These are phyloP conservation scores for Drosophila suboccidentalis DNA, from an alignment of 2,888 invertebrate species.

Conservation along the genomic window DNA sequence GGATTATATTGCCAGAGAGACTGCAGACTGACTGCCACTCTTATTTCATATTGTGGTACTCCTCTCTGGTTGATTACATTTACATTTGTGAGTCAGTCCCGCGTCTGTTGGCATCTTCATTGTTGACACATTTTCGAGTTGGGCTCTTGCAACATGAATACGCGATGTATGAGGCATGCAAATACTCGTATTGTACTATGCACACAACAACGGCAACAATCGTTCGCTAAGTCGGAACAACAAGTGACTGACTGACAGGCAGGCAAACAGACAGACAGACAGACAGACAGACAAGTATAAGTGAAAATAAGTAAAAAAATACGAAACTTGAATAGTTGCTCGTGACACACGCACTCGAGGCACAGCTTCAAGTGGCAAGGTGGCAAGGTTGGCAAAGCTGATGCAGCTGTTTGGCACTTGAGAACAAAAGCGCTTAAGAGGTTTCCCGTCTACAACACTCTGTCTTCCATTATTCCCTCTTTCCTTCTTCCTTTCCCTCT, in stretches of 20 bases:
- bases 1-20: slow-evolving; percentile 58
- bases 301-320: slow-evolving; percentile 40
- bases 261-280: background rate
- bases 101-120: slow-evolving; percentile 35
- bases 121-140: slow-evolving; percentile 68
- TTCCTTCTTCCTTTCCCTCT: background rate
- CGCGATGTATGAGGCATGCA: slow-evolving; percentile 26
- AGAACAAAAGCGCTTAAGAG: slow-evolving; percentile 72
- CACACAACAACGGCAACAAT: slow-evolving; percentile 1
- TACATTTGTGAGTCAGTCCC: slow-evolving; percentile 33
- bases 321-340: slow-evolving; percentile 32
- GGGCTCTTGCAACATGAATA: slow-evolving; percentile 52
- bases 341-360: slow-evolving; percentile 18
- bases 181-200: slow-evolving; percentile 8
- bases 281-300: background rate
- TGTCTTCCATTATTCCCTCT: background rate
- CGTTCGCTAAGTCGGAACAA: background rate
- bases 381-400: slow-evolving; percentile 17
- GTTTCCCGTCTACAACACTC: slow-evolving; percentile 32
- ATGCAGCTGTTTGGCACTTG: slow-evolving; percentile 47
- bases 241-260: slow-evolving; percentile 1
- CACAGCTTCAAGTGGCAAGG: slow-evolving; percentile 16
- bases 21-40: background rate
- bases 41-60: background rate
- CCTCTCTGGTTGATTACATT: slow-evolving; percentile 42